Base-by-base conservation (phyloP, 2,797 vertebrate species). In the Cossypha polioptera region DNA sequence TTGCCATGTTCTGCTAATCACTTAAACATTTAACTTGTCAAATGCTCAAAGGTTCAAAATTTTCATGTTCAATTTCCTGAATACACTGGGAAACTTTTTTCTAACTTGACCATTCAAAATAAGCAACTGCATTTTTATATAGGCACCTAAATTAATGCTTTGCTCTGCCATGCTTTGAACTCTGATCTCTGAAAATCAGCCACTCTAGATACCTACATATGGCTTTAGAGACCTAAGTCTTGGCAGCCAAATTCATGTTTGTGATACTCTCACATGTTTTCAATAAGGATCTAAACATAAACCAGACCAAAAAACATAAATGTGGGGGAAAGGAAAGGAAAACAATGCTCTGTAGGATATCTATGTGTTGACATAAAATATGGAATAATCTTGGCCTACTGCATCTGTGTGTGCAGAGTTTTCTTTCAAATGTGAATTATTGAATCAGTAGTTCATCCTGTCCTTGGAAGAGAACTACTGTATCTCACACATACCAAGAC, bases 301-400 rank as follows among this genome's bases (percentile, higher is more conserved):
- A 85, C 69, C 72, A 96, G 90, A 68, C 54, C 50, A 85, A 94
- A 92, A 48, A 36, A 51, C 51, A 86, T 14, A 57, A 19, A 74
- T 47, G 19, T 15, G 5, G 24, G 7, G 8, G 12, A 5, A 47
- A 40, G 36, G 43, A 58, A 68, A 83, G 55, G 92, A 88, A 91
- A 88, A 36, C 68, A 96, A 62, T 74, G 35, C 77, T 85, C 74
- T 48, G 11, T 72, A 86, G 86, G 76, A 62, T 77, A 61, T 82
- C 68, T 85, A 7, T 73, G 78, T 94, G 90, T 88, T 89, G 91
- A 96, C 86, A 96, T 79, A 69, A 96, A 92, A 87, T 90, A 91
- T 50, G 35, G 88, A 93, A 65, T 78, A 90, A 76, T 77, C 38
- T 16, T 18, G 50, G 43, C 24, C 73, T 89, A 19, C 55, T 69